Evolutionary conservation across 2,113 vertebrate species (phyloP).

Genomic region (Ophthalmolycus amberensis): DNA sequence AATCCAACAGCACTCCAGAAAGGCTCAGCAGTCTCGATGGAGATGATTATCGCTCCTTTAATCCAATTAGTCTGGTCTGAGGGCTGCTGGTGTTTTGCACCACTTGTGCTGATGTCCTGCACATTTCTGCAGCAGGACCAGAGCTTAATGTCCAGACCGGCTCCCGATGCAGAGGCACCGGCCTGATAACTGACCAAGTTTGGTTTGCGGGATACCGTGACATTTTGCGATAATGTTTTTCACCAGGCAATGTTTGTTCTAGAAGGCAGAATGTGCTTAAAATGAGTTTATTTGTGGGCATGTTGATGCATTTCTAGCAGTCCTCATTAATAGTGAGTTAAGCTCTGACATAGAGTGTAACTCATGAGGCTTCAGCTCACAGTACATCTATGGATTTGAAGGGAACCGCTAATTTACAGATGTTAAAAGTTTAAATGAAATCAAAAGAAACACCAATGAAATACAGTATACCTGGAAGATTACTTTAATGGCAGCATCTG

Average conservation of each 20-base stretch:
- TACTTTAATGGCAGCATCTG: neutral
- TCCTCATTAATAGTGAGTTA: neutral
- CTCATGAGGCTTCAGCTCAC: neutral
- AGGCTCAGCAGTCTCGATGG: constrained; percentile 69
- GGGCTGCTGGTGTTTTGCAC: constrained; percentile 59
- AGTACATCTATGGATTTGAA: neutral
- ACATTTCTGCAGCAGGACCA: constrained; percentile 41
- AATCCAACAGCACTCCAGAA: constrained; percentile 75
- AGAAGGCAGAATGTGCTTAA: neutral
- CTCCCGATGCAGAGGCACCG: neutral
- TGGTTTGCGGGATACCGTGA: neutral
- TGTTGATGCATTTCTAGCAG: neutral
- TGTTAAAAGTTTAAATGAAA: neutral
- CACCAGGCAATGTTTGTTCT: constrained; percentile 4
- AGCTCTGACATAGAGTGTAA: neutral
- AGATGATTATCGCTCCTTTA: constrained; percentile 80
- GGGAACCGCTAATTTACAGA: neutral
- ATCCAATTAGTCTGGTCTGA: constrained; percentile 77
- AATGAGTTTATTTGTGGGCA: neutral
- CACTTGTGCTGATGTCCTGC: constrained; percentile 39
- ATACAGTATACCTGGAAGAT: neutral
- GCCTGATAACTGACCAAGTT: constrained; percentile 7
- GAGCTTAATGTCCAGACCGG: constrained; percentile 16
- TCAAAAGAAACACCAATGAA: neutral
- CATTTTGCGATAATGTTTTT: neutral